Conservation (phyloP, 35 echinoderm and acorn worm species). For the Nesometra sesokonis region DNA sequence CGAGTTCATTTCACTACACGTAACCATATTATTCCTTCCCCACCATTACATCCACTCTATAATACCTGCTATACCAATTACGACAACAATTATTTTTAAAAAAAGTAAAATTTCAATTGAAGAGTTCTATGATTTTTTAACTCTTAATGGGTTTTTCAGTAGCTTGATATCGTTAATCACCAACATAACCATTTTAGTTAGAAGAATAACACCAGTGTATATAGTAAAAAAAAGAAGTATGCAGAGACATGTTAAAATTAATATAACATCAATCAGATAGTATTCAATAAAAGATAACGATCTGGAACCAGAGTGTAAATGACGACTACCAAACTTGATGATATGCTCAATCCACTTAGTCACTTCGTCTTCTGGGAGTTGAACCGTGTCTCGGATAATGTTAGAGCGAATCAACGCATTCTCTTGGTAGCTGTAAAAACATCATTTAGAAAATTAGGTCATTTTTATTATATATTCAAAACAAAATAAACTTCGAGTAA, state of each 20-base stretch:
- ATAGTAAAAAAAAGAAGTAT: background rate
- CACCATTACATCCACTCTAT: too few species aligned
- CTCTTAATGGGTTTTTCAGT: too few species aligned
- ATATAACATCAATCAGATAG: background rate
- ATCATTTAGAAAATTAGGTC: background rate
- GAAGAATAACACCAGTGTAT: background rate
- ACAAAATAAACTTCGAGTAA: too few species aligned
- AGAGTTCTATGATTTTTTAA: too few species aligned
- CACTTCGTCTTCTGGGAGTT: background rate
- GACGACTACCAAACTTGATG: background rate
- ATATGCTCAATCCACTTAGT: background rate
- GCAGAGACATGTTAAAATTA: background rate
- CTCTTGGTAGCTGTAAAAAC: background rate
- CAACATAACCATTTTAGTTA: background rate
- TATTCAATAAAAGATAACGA: background rate
- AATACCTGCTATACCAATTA: too few species aligned
- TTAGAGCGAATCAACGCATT: background rate
- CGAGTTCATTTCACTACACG: too few species aligned
- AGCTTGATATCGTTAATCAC: too few species aligned
- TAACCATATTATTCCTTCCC: too few species aligned
- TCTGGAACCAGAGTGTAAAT: background rate
- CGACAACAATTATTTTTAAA: too few species aligned
- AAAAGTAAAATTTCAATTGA: too few species aligned
- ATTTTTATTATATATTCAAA: too few species aligned
- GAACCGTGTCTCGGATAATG: background rate